phyloP scores from a whole-genome alignment of 2,888 invertebrate species.

The Spisula subtruncata region DNA sequence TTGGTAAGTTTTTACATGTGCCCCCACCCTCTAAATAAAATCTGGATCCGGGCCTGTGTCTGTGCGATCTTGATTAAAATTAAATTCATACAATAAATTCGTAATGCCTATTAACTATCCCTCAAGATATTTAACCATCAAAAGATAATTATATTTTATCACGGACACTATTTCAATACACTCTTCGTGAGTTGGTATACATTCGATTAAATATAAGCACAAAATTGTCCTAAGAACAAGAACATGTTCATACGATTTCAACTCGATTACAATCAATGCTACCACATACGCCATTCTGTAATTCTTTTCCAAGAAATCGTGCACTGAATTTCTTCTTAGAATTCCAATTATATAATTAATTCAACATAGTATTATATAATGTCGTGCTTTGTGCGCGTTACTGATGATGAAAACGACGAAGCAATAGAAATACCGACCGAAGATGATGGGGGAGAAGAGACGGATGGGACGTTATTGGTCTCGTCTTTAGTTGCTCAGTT shows the following conservation, averaged over 20 bases:
- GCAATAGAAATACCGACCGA: constrained; percentile 98
- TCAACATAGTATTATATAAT: constrained; percentile 37
- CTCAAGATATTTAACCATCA: no score
- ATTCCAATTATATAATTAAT: neutral
- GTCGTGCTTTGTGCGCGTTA: constrained; percentile 93
- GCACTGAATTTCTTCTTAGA: neutral
- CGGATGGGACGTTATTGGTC: constrained; percentile 93
- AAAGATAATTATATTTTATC: no score
- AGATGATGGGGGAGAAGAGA: constrained; percentile 90
- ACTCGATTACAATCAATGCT: constrained; percentile 3
- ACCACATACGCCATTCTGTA: constrained; percentile 28
- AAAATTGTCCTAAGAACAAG: neutral
- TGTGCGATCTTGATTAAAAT: no score
- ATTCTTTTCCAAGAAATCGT: constrained; percentile 21
- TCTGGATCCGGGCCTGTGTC: no score
- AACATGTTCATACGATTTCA: neutral
- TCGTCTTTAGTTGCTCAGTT: constrained; percentile 98
- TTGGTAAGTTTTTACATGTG: no score
- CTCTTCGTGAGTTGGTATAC: no score
- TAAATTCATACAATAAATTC: no score
- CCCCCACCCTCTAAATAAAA: no score
- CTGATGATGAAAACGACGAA: constrained; percentile 96
- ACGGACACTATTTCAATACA: no score
- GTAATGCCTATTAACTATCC: no score
- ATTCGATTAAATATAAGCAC: neutral